Evolutionary conservation across 2,113 vertebrate species (phyloP).

Genomic region (Hyla sarda): DNA sequence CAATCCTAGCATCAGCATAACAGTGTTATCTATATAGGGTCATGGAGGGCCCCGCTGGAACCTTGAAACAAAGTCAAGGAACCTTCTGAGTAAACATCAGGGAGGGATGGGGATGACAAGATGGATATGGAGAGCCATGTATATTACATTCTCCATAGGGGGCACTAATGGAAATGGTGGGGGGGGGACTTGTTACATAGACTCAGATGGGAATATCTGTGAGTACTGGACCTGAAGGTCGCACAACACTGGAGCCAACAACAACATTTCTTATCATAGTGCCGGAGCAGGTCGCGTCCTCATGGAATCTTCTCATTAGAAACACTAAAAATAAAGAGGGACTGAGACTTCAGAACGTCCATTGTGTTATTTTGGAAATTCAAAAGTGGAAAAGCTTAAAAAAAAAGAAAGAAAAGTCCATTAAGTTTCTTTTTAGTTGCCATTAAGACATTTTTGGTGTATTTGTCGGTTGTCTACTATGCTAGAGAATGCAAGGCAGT

Average conservation of each 20-base stretch:
- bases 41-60: neutral
- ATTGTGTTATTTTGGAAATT: neutral
- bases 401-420: neutral
- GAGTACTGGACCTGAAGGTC: neutral
- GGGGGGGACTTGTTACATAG: neutral
- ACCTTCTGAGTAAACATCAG: neutral
- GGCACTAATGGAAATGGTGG: neutral
- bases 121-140: neutral
- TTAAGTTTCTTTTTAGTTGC: neutral
- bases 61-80: neutral
- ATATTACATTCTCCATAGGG: neutral
- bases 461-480: too few relatives aligned
- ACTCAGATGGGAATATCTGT: neutral
- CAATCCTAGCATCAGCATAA: conserved; percentile 20
- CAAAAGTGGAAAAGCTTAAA: neutral
- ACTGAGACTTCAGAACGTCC: neutral
- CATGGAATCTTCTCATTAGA: neutral
- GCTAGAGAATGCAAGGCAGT: too few relatives aligned
- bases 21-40: conserved; percentile 19
- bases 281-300: neutral
- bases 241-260: neutral
- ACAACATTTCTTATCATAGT: neutral
- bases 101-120: neutral
- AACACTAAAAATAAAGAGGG: neutral
- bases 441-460: neutral